phyloP scores from a whole-genome alignment of 2,888 invertebrate genomes.

The Blastobasis lacticolella region DNA sequence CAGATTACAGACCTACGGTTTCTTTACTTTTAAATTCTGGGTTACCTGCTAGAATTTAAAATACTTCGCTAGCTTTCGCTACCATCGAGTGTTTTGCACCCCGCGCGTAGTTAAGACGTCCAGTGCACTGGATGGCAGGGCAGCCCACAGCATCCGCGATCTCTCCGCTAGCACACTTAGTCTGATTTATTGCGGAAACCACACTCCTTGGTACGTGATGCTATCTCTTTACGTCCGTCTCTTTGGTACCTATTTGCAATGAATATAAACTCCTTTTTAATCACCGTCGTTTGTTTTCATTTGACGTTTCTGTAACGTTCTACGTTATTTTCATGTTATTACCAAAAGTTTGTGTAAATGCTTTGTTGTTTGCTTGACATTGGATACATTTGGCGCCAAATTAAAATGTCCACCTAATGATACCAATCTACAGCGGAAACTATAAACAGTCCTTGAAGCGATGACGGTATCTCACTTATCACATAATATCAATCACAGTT shows the following conservation, averaged over 20 bases:
- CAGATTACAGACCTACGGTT: too few species aligned
- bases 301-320: too few species aligned
- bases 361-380: too few species aligned
- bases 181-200: conserved; percentile 31
- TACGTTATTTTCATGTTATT: too few species aligned
- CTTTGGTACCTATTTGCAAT: conserved; percentile 1
- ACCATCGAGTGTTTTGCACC: not conserved
- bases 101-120: not conserved
- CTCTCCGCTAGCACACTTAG: conserved; percentile 17
- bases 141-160: conserved; percentile 11
- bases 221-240: conserved; percentile 16
- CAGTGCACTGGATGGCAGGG: not conserved
- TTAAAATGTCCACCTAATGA: not conserved
- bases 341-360: too few species aligned
- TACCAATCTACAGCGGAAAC: not conserved
- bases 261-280: too few species aligned
- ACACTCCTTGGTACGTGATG: conserved; percentile 17
- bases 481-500: not conserved
- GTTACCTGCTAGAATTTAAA: too few species aligned
- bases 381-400: too few species aligned
- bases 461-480: not conserved
- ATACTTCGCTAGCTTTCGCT: too few species aligned
- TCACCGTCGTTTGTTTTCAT: too few species aligned
- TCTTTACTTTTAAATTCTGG: too few species aligned
- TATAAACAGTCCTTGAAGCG: not conserved